Conservation (phyloP, 2,113 vertebrate species). For the Coturnix japonica region DNA sequence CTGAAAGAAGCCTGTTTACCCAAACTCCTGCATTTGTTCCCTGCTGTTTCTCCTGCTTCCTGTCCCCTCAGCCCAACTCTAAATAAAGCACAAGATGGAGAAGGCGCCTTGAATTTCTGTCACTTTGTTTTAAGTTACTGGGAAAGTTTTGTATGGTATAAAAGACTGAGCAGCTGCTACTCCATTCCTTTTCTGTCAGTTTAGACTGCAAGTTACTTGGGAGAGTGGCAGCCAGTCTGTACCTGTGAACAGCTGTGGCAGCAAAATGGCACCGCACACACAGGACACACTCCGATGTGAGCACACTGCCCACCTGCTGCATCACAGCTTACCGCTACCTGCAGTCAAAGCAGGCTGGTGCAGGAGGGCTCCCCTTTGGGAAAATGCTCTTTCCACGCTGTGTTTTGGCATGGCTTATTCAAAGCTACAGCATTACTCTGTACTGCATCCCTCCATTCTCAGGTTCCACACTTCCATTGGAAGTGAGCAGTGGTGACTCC, state of each 20-base stretch:
- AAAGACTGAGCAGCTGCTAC: background rate
- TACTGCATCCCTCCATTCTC: background rate
- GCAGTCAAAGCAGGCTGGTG: fast-evolving
- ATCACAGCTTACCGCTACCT: background rate
- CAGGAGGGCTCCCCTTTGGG: background rate
- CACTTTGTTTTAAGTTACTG: background rate
- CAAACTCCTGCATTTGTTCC: background rate
- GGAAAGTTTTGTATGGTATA: background rate
- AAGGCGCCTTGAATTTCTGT: background rate
- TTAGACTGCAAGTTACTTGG: background rate
- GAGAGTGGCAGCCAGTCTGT: background rate
- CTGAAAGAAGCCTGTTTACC: background rate
- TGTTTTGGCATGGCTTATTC: background rate
- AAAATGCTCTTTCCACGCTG: background rate
- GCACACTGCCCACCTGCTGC: background rate
- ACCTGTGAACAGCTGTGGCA: background rate
- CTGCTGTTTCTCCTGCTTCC: background rate
- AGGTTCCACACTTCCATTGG: background rate
- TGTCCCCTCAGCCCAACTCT: background rate
- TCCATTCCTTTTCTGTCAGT: background rate
- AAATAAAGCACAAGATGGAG: background rate
- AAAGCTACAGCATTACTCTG: background rate
- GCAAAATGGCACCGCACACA: background rate
- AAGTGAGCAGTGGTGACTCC: background rate
- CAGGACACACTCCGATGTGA: background rate